Base-by-base conservation (phyloP, 2,113 vertebrate genomes). In the Colistium nudipinnis region DNA sequence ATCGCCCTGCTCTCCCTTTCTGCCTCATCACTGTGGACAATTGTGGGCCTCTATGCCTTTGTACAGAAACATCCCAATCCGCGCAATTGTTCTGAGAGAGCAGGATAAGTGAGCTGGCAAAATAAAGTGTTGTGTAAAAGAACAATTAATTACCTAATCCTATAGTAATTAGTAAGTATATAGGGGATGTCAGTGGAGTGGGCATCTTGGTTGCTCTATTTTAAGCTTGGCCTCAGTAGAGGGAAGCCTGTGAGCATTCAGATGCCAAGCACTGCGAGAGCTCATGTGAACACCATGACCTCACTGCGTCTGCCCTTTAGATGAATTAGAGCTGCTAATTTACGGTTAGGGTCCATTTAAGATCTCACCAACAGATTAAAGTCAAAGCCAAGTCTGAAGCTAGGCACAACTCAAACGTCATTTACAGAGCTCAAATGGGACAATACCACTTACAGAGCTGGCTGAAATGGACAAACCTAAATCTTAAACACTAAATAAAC, bases 211-310 rank as follows among this genome's bases (percentile, higher is more conserved):
- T 43, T 35, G 6, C 35, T 27, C n/a, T 59, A 47, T 70, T 76
- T 75, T n/a, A 22, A 41, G 28, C 28, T 62, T 1, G 13, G n/a
- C 16, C 35, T 79, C 55, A 62, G 38, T 8, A 59, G 54, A 12
- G 65, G 68, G 62, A 64, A 63, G 68, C 53, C 39, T 17, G 39
- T 19, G 27, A 66, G 72, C 3, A 68, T 24, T 64, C 53, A 36
- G 55, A 71, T 81, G 71, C 85, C 83, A 81, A 70, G 24, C 54
- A 10, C 53, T 38, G 74, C 5, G 20, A 53, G 70, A 65, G 78
- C 82, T 85, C 80, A 80, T 86, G 87, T 84, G 83, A 88, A 89
- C 76, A 75, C 62, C 55, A 78, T 86, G 87, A 88, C 83, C 86
- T 89, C 88, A 84, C 80, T 27, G 33, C 24, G 22, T 53, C 49